Base-by-base conservation (phyloP, 2,113 vertebrate species). In the Entelurus aequoreus region DNA sequence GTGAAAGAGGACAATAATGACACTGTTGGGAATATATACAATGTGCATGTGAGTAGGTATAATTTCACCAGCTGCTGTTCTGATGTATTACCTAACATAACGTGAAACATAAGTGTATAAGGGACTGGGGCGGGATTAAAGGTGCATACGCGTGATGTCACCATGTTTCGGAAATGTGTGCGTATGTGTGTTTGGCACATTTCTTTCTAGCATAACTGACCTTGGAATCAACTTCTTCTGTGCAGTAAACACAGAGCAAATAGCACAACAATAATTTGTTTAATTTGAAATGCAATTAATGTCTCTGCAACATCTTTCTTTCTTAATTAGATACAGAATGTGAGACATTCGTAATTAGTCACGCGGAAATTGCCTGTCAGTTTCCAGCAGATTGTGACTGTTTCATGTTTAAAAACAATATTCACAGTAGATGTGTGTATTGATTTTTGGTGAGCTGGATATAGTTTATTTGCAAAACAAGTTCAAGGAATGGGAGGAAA, bases 1-100 rank as follows among this genome's bases (percentile, higher is more conserved):
- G 60, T 68, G 48, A 78, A 79, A 62, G 42, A 63, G 14, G 37
- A 61, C 50, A 10, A 50, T 52, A 63, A 75, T 66, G 48, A 65
- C 10, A 35, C 8, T 56, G 55, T 14, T 36, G 65, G 60, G 50
- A 66, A 55, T 60, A 48, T 28, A 37, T 40, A 38, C 5, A n/a
- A 0, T 38, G 9, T 64, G 19, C 44, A 16, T 60, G 62, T 65
- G 37, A 35, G 12, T 60, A 44, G 15, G 55, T 61, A 84, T 86
- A 72, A 87, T 78, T 76, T 88, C 87, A 86, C 63, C 70, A 66
- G 62, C 64, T 69, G 72, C 62, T 61, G 47, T 64, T 74, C 67
- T 68, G 61, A 48, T 54, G 54, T 73, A 78, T 88, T 82, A 88
- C 83, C 84, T 81, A 87, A 90, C 76, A 80, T 89, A 88, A 90